A percentile compares a stretch with the other conserved stretches of the same genome.
These are phyloP conservation scores for Eriosoma lanigerum DNA, from an alignment of 1,140 invertebrate genomes.

Conservation along the genomic window DNA sequence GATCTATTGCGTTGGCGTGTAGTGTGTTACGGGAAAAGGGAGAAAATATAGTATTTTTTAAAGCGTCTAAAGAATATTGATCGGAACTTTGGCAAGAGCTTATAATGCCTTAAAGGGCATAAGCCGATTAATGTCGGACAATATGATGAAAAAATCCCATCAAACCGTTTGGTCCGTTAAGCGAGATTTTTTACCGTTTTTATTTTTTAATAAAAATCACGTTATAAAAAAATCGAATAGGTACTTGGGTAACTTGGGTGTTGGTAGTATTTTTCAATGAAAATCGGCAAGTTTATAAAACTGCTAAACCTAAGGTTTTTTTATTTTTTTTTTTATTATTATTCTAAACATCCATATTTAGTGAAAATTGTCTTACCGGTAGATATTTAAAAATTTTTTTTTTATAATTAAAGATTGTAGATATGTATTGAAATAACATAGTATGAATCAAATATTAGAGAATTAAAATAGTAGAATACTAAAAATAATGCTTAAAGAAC, in stretches of 20 bases:
- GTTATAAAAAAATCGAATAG: constrained; percentile 17
- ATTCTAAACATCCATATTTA: constrained; percentile 19
- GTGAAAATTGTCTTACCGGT: neutral
- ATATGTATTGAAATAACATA: no score
- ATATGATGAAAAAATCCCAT: constrained; percentile 49
- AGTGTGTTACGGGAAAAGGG: neutral
- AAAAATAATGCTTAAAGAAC: neutral
- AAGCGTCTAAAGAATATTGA: constrained; percentile 47
- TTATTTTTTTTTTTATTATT: no score
- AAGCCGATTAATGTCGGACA: constrained; percentile 50
- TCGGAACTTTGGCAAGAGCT: constrained; percentile 47
- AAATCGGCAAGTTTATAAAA: constrained; percentile 9
- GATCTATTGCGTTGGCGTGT: neutral
- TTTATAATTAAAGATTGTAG: no score
- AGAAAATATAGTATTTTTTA: constrained; percentile 38
- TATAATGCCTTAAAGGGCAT: constrained; percentile 39
- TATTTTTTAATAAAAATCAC: constrained; percentile 42
- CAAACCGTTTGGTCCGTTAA: constrained; percentile 48
- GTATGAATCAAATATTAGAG: no score
- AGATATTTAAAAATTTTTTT: neutral
- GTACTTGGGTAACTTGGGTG: neutral
- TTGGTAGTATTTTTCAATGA: neutral
- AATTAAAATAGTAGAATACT: no score
- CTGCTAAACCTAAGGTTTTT: constrained; percentile 14
- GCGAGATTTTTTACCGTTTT: constrained; percentile 19